Conservation (phyloP, 2,888 invertebrate species). For the Oligia strigilis region DNA sequence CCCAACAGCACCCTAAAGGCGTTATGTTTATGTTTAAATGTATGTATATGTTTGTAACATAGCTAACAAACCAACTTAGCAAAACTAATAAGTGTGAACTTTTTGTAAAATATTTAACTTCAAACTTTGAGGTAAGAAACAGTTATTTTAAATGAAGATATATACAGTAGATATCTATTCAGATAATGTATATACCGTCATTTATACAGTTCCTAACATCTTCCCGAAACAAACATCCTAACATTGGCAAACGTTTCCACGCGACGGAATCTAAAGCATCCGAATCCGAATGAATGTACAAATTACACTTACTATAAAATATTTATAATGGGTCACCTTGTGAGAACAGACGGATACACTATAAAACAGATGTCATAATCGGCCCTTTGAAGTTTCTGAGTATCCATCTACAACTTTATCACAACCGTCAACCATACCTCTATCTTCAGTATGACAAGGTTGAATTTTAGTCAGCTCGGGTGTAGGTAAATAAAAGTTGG, state of each 20-base stretch:
- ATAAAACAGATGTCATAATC: slow-evolving; percentile 77
- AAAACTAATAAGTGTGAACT: not conserved
- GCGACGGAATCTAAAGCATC: slow-evolving; percentile 57
- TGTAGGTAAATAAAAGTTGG: slow-evolving; percentile 17
- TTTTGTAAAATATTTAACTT: not conserved
- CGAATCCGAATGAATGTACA: slow-evolving; percentile 57
- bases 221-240: slow-evolving; percentile 32
- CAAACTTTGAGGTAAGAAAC: too few species aligned
- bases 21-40: too few species aligned
- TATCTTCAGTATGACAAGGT: not conserved
- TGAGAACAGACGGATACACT: slow-evolving; percentile 69
- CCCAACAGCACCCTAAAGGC: too few species aligned
- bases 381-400: slow-evolving; percentile 72
- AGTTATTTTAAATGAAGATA: not conserved
- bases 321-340: slow-evolving; percentile 70
- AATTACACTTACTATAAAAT: slow-evolving; percentile 65
- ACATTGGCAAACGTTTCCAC: slow-evolving; percentile 45
- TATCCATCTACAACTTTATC: slow-evolving; percentile 52
- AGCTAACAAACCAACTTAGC: not conserved
- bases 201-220: slow-evolving; percentile 27
- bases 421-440: not conserved
- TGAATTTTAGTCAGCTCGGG: slow-evolving; percentile 5
- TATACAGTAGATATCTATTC: not conserved
- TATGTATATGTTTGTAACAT: not conserved
- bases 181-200: not conserved